phyloP scores from a whole-genome alignment of 1,140 invertebrate species.

The Chironomus striatipennis region DNA sequence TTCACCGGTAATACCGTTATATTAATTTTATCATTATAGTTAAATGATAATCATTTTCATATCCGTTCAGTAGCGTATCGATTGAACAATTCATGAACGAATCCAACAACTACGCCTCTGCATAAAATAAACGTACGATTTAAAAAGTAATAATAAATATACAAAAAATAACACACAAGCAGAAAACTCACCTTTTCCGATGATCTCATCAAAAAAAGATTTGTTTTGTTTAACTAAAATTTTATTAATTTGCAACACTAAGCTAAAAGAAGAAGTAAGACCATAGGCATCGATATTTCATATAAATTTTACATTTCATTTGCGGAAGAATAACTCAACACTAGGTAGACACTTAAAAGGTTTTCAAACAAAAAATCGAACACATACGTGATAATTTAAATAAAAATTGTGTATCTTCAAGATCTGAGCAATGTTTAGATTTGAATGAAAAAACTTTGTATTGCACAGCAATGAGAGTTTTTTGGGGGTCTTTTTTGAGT shows the following conservation, averaged over 20 bases:
- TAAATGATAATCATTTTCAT: constrained; percentile 9
- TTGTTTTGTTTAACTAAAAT: constrained; percentile 19
- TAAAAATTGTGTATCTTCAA: too few species aligned
- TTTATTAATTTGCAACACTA: constrained; percentile 18
- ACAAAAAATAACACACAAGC: background rate
- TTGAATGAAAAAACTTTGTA: too few species aligned
- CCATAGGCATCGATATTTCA: too few species aligned
- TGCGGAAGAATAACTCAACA: too few species aligned
- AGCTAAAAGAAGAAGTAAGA: too few species aligned
- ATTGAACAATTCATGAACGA: background rate
- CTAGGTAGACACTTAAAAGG: too few species aligned
- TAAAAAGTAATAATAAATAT: background rate
- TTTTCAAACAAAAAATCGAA: too few species aligned
- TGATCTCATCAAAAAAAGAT: constrained; percentile 18
- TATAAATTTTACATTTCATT: too few species aligned
- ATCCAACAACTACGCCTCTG: background rate
- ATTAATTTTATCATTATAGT: background rate
- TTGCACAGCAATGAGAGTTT: too few species aligned
- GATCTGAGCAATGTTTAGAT: too few species aligned
- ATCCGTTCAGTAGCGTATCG: background rate
- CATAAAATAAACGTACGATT: background rate
- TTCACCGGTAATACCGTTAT: background rate
- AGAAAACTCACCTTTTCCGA: constrained; percentile 20
- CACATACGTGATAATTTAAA: too few species aligned
- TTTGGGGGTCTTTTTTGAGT: too few species aligned